Evolutionary conservation across 2,113 vertebrate species (phyloP).

Genomic region (Malurus elegans): DNA sequence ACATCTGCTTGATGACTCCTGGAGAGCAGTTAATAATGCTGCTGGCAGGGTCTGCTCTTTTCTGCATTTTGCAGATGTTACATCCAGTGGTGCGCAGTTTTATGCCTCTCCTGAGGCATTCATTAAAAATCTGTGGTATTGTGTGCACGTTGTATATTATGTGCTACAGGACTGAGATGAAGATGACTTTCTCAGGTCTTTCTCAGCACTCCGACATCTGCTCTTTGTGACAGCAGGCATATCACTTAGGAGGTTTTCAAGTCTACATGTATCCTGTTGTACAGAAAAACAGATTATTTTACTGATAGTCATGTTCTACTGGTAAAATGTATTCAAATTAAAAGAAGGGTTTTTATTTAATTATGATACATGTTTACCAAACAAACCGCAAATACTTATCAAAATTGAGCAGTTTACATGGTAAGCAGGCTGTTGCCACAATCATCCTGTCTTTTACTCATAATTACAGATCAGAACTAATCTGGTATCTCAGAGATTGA

Average conservation of each 20-base stretch:
- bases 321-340: neutral
- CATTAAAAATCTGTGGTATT: neutral
- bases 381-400: neutral
- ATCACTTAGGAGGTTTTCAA: neutral
- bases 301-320: neutral
- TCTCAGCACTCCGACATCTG: neutral
- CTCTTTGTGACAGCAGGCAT: neutral
- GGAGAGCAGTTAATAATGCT: neutral
- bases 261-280: neutral
- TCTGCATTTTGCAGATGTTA: constrained; percentile 47
- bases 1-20: constrained; percentile 15
- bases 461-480: neutral
- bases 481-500: neutral
- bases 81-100: neutral
- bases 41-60: neutral
- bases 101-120: neutral
- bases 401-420: neutral
- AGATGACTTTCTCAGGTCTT: constrained; percentile 1
- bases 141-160: neutral
- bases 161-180: neutral
- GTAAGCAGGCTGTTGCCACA: neutral
- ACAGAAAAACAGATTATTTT: neutral
- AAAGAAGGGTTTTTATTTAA: neutral
- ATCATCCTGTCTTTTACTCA: neutral
- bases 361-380: neutral